Percentiles rank a stretch among this genome's conserved stretches.
phyloP scores from a whole-genome alignment of 1,140 invertebrate species.

The Diachasma alloeum region DNA sequence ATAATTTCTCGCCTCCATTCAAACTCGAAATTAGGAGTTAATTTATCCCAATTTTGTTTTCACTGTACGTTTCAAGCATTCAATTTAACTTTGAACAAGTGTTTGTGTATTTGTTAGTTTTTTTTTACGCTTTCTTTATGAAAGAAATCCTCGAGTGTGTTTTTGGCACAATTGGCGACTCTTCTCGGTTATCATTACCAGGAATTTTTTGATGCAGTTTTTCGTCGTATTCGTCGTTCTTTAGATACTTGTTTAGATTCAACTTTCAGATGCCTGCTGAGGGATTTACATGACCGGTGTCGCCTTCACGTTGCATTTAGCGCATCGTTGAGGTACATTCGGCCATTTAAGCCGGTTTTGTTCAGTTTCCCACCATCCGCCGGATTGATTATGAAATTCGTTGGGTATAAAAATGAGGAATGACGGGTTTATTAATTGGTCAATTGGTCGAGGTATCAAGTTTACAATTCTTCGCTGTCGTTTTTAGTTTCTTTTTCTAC shows the following conservation, averaged over 20 bases:
- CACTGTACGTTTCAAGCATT: conserved; percentile 19
- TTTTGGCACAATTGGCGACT: conserved; percentile 29
- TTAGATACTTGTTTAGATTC: not conserved
- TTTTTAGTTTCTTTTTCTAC: not conserved
- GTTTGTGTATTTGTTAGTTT: not conserved
- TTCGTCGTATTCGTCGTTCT: conserved; percentile 1
- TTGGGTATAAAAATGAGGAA: not conserved
- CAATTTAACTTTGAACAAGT: conserved; percentile 2
- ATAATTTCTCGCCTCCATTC: not conserved
- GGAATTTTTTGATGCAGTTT: not conserved
- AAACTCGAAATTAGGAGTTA: not conserved
- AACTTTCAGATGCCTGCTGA: not conserved
- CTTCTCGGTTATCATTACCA: not conserved
- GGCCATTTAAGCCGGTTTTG: not conserved
- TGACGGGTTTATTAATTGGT: not conserved
- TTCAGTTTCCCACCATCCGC: conserved; percentile 1
- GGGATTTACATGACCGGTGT: not conserved
- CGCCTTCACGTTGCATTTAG: not conserved
- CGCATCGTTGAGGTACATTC: conserved; percentile 7
- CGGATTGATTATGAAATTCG: conserved; percentile 8
- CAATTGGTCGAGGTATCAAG: not conserved
- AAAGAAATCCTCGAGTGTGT: conserved; percentile 17
- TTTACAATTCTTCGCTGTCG: not conserved
- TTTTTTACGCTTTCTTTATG: not conserved
- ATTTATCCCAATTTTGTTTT: conserved; percentile 4